Conservation (phyloP, 2,113 vertebrate genomes). For the Nycticryphes semicollaris region DNA sequence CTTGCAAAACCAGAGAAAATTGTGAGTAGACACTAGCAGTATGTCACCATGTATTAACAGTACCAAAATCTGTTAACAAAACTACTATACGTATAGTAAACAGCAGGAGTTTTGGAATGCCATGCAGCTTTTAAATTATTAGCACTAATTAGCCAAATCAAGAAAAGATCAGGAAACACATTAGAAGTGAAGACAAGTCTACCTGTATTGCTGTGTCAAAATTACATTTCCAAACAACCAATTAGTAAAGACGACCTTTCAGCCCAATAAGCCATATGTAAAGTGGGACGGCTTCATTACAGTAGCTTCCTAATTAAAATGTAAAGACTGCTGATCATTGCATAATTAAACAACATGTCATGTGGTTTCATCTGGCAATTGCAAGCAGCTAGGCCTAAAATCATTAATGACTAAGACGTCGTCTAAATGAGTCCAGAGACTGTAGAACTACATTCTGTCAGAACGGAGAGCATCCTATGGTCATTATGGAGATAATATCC, state of each 20-base stretch:
- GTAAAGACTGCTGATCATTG: constrained; percentile 80
- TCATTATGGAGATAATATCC: constrained; percentile 66
- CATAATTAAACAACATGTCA: constrained; percentile 79
- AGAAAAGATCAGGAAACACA: constrained; percentile 66
- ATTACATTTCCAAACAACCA: constrained; percentile 76
- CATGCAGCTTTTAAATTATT: constrained; percentile 76
- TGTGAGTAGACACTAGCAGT: background rate
- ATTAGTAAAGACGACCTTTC: constrained; percentile 77
- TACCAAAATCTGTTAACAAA: constrained; percentile 70
- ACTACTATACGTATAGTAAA: constrained; percentile 56
- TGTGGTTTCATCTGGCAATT: constrained; percentile 56
- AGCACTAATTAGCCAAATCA: constrained; percentile 79
- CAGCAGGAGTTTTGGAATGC: constrained; percentile 69
- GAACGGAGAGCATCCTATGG: constrained; percentile 30
- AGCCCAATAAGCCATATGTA: constrained; percentile 39
- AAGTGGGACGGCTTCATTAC: constrained; percentile 73
- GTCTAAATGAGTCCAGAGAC: constrained; percentile 57
- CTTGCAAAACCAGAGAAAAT: constrained; percentile 31
- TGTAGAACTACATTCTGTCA: constrained; percentile 21
- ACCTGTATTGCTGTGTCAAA: constrained; percentile 69
- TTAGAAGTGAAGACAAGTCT: constrained; percentile 63
- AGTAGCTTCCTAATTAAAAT: constrained; percentile 78
- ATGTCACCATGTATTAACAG: constrained; percentile 58
- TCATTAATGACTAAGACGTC: constrained; percentile 35
- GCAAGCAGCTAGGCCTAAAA: constrained; percentile 38